These are phyloP conservation scores for Hirundichthys speculiger DNA, from an alignment of 2,113 vertebrate genomes.

Conservation along the genomic window DNA sequence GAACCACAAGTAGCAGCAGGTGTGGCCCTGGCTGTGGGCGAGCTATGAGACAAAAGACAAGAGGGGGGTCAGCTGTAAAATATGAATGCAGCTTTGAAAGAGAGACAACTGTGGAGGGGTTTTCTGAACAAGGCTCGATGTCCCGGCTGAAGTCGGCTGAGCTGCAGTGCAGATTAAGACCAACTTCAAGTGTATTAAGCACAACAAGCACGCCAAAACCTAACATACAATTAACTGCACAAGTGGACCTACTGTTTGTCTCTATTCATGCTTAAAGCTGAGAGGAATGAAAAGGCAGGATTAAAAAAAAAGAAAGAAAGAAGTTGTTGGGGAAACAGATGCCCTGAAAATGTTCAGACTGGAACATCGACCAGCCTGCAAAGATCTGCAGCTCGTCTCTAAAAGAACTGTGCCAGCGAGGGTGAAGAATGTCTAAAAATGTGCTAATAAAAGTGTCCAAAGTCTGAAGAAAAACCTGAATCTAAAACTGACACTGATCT, in stretches of 20 bases:
- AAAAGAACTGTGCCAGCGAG: not conserved
- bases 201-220: too few species aligned
- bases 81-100: slow-evolving; percentile 11
- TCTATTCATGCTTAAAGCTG: too few species aligned
- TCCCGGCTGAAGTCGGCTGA: too few species aligned
- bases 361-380: not conserved
- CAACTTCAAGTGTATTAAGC: too few species aligned
- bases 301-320: not conserved
- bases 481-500: not conserved
- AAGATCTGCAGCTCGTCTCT: not conserved
- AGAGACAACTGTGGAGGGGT: slow-evolving; percentile 4
- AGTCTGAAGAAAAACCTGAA: not conserved
- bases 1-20: slow-evolving; percentile 62
- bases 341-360: not conserved
- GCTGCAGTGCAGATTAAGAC: too few species aligned
- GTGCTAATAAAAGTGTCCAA: not conserved
- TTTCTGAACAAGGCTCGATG: not conserved
- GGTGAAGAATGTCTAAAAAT: not conserved
- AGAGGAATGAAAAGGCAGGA: not conserved
- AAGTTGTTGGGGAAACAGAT: not conserved
- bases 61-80: not conserved
- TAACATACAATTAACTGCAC: not conserved
- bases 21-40: slow-evolving; percentile 16
- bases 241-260: too few species aligned
- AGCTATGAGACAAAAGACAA: slow-evolving; percentile 4